Evolutionary conservation across 2,888 invertebrate species (phyloP).

Genomic region (Danaus chrysippus): DNA sequence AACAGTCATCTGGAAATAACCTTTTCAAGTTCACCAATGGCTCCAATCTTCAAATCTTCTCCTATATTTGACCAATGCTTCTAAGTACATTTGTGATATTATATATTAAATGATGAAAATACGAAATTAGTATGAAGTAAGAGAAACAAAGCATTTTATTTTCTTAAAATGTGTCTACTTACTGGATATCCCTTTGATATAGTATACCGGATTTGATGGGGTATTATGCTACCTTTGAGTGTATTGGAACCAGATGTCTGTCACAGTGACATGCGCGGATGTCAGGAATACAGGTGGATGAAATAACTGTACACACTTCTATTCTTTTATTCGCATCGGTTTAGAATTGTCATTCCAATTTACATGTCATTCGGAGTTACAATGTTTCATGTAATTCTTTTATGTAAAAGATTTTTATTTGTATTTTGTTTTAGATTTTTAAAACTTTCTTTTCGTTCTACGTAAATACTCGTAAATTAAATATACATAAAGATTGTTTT

Average conservation of each 20-base stretch:
- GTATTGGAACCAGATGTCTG: constrained; percentile 1
- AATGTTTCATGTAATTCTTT: neutral
- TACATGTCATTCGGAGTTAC: neutral
- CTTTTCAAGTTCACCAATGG: no score
- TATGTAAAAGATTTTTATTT: neutral
- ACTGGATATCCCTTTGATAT: neutral
- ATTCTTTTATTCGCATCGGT: neutral
- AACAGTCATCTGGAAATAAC: no score
- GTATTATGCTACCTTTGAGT: constrained; percentile 7
- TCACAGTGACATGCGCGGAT: neutral
- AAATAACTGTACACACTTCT: neutral
- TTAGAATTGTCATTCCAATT: neutral
- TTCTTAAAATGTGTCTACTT: neutral
- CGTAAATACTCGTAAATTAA: neutral
- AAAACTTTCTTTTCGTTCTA: neutral
- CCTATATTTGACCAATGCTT: no score
- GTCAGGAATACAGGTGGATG: neutral
- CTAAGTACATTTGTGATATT: no score
- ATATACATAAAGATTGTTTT: no score
- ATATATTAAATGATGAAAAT: no score
- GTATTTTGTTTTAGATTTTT: neutral
- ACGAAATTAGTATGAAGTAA: no score
- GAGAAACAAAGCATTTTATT: neutral
- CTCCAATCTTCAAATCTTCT: no score
- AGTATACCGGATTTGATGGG: constrained; percentile 3